Base-by-base conservation (phyloP, 2,888 invertebrate genomes). In the Acleris emargana region DNA sequence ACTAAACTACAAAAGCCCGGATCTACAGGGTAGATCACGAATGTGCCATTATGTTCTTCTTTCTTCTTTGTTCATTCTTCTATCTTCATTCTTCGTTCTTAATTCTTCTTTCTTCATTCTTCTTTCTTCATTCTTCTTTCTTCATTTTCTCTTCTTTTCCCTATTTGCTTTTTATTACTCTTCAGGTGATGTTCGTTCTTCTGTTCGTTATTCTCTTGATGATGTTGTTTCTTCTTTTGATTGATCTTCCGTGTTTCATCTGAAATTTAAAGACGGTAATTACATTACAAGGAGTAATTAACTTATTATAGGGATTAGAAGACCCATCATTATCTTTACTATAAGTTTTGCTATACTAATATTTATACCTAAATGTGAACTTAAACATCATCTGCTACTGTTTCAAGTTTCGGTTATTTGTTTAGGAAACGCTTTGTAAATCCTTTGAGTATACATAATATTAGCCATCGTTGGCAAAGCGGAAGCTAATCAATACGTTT, bases 21-120 rank as follows among this genome's bases (percentile, higher is more conserved):
- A 98, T 97, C 97, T 98, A 98, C 98, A 98, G 98, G 98, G 98
- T 98, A 98, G 97, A 97, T 97, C 97, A 98, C 97, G 97, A 97
- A 97, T 97, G 97, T 95, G 96, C 96, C 95, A 91, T 80, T 71
- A 74, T 73, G 71, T 73, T 74, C 69, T 75, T 79, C 76, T 66
- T 68, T 74, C 68, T 84, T 87, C 79, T 77, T 72, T 68, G 50
- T 72, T 62, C 81, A 82, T 82, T 74, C 72, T 20, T 78, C 69
- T 71, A 73, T 63, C 50, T 67, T 68, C 54, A 60, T 70, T 55
- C 43, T 70, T 67, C 63, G 18, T n/a, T 55, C 58, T 67, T 68
- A 47, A 70, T 73, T 74, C 69, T 75, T 79, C 76, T 64, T 68
- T 74, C 68, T 84, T 86, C 79, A 76, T 72, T 67, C 49, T 72